These are phyloP conservation scores for Cercocebus atys DNA, from an alignment of 2,113 vertebrate genomes.

Conservation along the genomic window DNA sequence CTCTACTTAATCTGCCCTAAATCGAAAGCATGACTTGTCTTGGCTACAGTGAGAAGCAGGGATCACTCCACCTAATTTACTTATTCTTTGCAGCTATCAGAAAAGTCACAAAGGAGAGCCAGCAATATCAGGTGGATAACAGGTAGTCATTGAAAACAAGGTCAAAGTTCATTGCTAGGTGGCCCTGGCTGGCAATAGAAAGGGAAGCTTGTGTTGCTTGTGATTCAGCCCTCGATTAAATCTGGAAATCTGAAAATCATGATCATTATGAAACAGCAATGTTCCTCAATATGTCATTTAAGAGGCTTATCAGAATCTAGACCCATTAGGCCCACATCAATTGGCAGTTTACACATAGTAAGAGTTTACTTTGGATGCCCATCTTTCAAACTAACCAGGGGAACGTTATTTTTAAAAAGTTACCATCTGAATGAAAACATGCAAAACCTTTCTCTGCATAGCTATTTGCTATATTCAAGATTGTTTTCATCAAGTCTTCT, in stretches of 20 bases:
- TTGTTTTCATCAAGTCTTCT: neutral
- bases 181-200: neutral
- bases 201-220: neutral
- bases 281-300: neutral
- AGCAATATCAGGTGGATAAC: neutral
- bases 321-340: neutral
- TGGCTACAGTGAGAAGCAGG: neutral
- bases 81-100: neutral
- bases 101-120: neutral
- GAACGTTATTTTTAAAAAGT: neutral
- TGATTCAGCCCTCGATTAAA: neutral
- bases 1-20: neutral
- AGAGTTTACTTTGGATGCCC: neutral
- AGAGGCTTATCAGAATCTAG: neutral
- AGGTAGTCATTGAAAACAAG: neutral
- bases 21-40: neutral
- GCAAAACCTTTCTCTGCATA: neutral
- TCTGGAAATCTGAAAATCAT: neutral
- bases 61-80: neutral
- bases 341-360: neutral
- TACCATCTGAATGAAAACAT: neutral
- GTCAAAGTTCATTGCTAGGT: fast-evolving
- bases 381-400: neutral
- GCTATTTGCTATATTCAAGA: neutral
- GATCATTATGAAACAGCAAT: neutral